Evolutionary conservation across 2,797 vertebrate species (phyloP).

Genomic region (Vireo griseus): DNA sequence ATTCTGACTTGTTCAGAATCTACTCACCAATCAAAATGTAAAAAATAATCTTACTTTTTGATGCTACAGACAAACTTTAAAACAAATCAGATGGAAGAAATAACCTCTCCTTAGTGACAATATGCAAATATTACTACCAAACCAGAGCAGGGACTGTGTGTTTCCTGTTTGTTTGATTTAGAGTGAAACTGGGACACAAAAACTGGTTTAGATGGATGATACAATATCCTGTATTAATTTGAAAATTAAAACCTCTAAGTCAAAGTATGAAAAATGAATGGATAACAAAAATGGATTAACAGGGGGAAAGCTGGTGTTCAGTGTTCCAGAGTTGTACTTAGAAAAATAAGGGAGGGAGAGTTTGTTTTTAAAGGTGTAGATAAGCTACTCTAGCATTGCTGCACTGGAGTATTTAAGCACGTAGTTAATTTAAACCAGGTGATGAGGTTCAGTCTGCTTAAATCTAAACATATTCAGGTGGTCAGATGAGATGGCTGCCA

Average conservation of each 20-base stretch:
- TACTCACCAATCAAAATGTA: background rate
- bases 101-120: background rate
- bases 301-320: background rate
- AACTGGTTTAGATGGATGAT: background rate
- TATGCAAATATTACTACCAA: background rate
- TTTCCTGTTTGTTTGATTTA: background rate
- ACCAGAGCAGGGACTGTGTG: background rate
- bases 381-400: background rate
- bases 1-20: background rate
- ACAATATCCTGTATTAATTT: background rate
- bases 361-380: background rate
- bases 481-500: background rate
- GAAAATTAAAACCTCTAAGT: background rate
- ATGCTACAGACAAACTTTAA: background rate
- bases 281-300: background rate
- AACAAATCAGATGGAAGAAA: background rate
- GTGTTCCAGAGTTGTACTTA: background rate
- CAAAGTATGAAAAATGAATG: background rate
- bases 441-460: background rate
- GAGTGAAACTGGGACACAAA: background rate
- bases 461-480: background rate
- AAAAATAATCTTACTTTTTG: background rate
- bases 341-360: background rate
- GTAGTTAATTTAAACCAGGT: background rate
- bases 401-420: background rate